Base-by-base conservation (phyloP, 2,113 vertebrate genomes). In the Ceyx margarethae region DNA sequence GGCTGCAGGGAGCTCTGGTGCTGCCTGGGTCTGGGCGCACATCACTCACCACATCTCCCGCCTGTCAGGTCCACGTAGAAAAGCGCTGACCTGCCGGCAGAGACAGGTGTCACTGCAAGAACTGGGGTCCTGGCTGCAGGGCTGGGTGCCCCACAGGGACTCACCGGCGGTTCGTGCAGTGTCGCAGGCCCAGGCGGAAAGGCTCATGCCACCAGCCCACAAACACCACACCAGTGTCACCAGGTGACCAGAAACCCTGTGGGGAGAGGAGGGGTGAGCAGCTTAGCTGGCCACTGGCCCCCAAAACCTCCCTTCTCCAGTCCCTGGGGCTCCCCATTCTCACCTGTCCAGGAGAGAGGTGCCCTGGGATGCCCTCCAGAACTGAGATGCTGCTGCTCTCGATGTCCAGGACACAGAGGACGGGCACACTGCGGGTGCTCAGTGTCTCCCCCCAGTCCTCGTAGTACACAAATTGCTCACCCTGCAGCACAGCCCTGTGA, bases 191-290 rank as follows among this genome's bases (percentile, higher is more conserved):
- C 84, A 99, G 96, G 95, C 98, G 98, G 96, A 98, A 99, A 13
- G 99, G 98, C 58, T 98, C 98, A 1, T 99, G 98, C 97, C 97
- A 98, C 99, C 99, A 99, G 80, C 99, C 99, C 20, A 98, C 97
- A 5, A 99, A 99, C 86, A 99, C 98, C 94, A 99, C 98, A 0
- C 99, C 99, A 0, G 98, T 99, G 94, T 99, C 99, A 29, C 95
- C 97, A 2, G 99, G 99, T 7, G 99, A 98, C 99, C 99, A 99
- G 96, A 99, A 99, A 33, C 98, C 99, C 99, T 99, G 90, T 1
- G 23, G 23, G 23, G 16, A 78, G 57, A 68, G 33, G 31, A 5
- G 13, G 2, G 3, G 43, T 3, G 12, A 62, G 29, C 1, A 5
- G 10, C 43, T 87, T 11, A 23, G 11, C 33, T 43, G 11, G 2